Percentiles rank a stretch among this genome's conserved stretches.
phyloP scores from a whole-genome alignment of 2,797 vertebrate species.

The Sebastes trivittatus region DNA sequence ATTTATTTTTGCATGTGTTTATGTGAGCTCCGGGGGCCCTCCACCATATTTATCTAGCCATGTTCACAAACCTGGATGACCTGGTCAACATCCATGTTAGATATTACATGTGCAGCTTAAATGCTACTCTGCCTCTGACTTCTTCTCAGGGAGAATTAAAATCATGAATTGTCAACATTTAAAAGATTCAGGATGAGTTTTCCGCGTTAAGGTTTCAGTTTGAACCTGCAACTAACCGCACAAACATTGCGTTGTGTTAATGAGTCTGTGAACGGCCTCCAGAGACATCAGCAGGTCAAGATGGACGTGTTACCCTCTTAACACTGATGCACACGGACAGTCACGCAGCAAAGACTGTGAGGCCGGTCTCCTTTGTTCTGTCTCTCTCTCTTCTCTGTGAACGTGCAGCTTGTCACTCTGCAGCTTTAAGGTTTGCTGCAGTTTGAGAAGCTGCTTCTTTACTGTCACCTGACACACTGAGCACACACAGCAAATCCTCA shows the following conservation, averaged over 20 bases:
- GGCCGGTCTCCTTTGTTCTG: neutral
- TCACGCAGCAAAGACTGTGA: conserved; percentile 1
- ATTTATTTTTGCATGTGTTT: neutral
- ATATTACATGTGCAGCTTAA: neutral
- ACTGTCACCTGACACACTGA: conserved; percentile 65
- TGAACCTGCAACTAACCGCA: neutral
- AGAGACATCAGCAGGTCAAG: conserved; percentile 48
- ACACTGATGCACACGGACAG: conserved; percentile 23
- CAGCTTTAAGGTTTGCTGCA: conserved; percentile 62
- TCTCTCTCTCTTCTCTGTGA: conserved; percentile 9
- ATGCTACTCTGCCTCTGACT: neutral
- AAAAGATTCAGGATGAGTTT: neutral
- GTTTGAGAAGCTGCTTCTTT: conserved; percentile 51
- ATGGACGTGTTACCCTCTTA: conserved; percentile 44
- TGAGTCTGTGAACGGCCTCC: conserved; percentile 22
- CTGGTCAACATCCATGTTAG: neutral
- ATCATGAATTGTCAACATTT: neutral
- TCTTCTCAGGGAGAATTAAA: neutral
- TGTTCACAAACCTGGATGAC: neutral
- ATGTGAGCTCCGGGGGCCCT: neutral
- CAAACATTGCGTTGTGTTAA: conserved; percentile 1
- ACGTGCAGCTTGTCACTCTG: conserved; percentile 55
- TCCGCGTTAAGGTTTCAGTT: conserved; percentile 1
- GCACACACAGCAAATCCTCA: conserved; percentile 37
- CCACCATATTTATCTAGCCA: neutral